Conservation (phyloP, 2,888 invertebrate species). For the Deroplatys truncata region DNA sequence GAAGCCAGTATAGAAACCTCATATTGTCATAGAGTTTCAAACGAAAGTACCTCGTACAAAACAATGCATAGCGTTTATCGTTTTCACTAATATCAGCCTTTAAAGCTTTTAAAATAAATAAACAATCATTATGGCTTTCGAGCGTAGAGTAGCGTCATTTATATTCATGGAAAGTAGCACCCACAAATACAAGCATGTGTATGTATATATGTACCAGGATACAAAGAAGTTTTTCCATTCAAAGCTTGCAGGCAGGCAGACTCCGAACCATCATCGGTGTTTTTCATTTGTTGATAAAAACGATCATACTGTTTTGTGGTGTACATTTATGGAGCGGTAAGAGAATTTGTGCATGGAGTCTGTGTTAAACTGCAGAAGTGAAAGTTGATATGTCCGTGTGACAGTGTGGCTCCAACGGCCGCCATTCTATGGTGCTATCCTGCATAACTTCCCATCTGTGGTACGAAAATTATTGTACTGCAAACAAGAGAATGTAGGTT, state of each 20-base stretch:
- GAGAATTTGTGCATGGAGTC: not conserved
- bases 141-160: not conserved
- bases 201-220: not conserved
- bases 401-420: not conserved
- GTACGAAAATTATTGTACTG: not conserved
- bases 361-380: not conserved
- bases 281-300: not conserved
- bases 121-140: no score
- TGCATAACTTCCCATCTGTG: not conserved
- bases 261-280: not conserved
- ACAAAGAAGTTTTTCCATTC: not conserved
- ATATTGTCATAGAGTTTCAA: no score
- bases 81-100: not conserved
- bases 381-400: not conserved
- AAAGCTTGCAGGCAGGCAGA: not conserved
- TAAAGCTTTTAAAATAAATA: not conserved
- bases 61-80: no score
- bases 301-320: not conserved
- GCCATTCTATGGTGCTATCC: not conserved
- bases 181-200: not conserved
- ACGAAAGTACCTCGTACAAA: no score
- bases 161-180: not conserved
- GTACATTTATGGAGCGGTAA: not conserved
- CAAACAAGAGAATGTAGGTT: not conserved
- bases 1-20: no score